Conservation (phyloP, 2,113 vertebrate genomes). For the Dipodomys stephensi region DNA sequence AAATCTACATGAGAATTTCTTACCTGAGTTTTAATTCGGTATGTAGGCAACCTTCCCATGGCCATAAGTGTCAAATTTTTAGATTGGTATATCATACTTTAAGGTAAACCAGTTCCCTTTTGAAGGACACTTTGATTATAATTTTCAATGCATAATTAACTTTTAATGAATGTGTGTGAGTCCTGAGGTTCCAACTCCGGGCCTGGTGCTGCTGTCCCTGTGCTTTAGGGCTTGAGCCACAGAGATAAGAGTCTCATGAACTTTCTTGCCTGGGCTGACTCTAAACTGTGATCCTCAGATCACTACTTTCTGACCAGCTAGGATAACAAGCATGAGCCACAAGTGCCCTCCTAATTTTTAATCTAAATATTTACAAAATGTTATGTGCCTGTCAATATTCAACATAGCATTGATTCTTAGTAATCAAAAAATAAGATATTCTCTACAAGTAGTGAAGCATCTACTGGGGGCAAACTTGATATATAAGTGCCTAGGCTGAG, state of each 20-base stretch:
- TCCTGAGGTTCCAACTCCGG: too few relatives aligned
- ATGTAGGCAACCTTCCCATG: background rate
- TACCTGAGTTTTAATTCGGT: background rate
- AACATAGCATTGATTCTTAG: background rate
- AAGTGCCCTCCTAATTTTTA: background rate
- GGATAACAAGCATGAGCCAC: too few relatives aligned
- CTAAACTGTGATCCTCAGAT: too few relatives aligned
- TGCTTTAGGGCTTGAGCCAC: too few relatives aligned
- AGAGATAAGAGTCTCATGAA: too few relatives aligned
- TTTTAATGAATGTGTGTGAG: too few relatives aligned
- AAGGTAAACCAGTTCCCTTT: background rate
- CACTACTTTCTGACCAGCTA: too few relatives aligned
- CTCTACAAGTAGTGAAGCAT: conserved; percentile 10
- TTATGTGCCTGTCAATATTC: background rate
- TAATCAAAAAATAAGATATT: conserved; percentile 28
- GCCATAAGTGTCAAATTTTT: background rate
- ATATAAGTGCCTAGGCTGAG: background rate
- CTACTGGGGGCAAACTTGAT: background rate
- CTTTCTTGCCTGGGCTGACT: too few relatives aligned
- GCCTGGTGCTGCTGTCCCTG: too few relatives aligned
- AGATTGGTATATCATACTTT: background rate
- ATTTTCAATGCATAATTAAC: conserved; percentile 14
- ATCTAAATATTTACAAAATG: conserved; percentile 10
- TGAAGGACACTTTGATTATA: background rate
- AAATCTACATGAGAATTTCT: conserved; percentile 38